A percentile compares a stretch with the other conserved stretches of the same genome.
These are phyloP conservation scores for Euplagia quadripunctaria DNA, from an alignment of 2,888 invertebrate species.

Conservation along the genomic window DNA sequence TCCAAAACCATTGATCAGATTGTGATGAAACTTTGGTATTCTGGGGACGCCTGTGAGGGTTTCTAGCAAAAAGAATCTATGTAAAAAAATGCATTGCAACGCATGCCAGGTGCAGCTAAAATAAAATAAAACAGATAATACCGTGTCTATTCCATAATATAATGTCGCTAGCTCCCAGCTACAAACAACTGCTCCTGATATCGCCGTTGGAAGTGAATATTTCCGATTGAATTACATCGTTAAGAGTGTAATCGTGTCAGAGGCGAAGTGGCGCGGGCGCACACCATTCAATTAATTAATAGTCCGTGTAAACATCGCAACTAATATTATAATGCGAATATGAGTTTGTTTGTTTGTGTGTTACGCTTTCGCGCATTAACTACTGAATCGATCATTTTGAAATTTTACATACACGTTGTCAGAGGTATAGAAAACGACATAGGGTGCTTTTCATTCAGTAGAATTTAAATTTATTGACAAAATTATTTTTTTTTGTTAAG, in stretches of 20 bases:
- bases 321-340: background rate
- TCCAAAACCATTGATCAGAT: no score
- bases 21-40: no score
- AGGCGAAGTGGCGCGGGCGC: conserved; percentile 26
- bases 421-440: background rate
- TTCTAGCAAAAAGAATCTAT: no score
- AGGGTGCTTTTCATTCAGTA: no score
- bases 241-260: conserved; percentile 15
- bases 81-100: no score
- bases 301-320: conserved; percentile 11
- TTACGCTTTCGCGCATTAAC: background rate
- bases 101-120: no score
- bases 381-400: background rate
- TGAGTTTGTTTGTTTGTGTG: background rate
- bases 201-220: background rate
- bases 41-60: no score
- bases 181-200: background rate
- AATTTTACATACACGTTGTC: background rate
- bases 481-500: background rate
- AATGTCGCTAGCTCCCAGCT: background rate
- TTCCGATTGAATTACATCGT: conserved; percentile 15
- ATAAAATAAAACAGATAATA: no score
- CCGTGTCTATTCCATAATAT: background rate
- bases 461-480: no score
- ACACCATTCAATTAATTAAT: conserved; percentile 33